Conservation (phyloP, 2,888 invertebrate species). For the Pimpla rufipes region DNA sequence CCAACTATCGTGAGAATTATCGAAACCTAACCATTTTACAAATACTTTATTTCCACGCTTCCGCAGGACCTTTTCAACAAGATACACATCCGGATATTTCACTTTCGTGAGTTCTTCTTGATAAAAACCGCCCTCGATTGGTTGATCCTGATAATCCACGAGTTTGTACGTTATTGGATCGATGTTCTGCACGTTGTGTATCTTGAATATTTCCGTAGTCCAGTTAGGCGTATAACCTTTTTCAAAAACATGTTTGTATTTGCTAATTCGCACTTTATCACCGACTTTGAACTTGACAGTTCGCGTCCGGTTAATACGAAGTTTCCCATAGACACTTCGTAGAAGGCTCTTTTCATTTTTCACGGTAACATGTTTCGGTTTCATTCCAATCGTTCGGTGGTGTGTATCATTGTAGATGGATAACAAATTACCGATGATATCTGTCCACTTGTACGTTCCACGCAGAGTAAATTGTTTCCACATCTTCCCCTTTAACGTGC, state of each 20-base stretch:
- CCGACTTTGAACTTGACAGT: too few species aligned
- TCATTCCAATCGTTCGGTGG: conserved; percentile 79
- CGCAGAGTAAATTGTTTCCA: conserved; percentile 71
- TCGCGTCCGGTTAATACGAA: too few species aligned
- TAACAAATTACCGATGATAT: conserved; percentile 63
- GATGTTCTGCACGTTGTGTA: too few species aligned
- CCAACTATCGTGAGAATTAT: conserved; percentile 62
- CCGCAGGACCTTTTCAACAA: conserved; percentile 51
- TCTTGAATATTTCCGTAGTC: too few species aligned
- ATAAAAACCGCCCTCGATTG: conserved; percentile 73
- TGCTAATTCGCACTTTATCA: too few species aligned
- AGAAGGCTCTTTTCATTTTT: too few species aligned
- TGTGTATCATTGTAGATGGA: conserved; percentile 76
- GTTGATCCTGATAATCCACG: conserved; percentile 72
- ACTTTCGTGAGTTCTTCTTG: conserved; percentile 56
- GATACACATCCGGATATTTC: conserved; percentile 46
- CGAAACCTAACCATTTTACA: conserved; percentile 64
- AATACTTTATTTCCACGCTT: conserved; percentile 52
- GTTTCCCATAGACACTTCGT: too few species aligned
- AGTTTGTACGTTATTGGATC: conserved; percentile 77
- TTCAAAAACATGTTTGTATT: too few species aligned
- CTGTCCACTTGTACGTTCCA: conserved; percentile 69
- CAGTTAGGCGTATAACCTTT: too few species aligned
- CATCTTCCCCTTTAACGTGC: conserved; percentile 72
- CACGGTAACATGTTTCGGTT: conserved; percentile 72